Conservation (phyloP, 2,113 vertebrate species). For the Trichechus manatus region DNA sequence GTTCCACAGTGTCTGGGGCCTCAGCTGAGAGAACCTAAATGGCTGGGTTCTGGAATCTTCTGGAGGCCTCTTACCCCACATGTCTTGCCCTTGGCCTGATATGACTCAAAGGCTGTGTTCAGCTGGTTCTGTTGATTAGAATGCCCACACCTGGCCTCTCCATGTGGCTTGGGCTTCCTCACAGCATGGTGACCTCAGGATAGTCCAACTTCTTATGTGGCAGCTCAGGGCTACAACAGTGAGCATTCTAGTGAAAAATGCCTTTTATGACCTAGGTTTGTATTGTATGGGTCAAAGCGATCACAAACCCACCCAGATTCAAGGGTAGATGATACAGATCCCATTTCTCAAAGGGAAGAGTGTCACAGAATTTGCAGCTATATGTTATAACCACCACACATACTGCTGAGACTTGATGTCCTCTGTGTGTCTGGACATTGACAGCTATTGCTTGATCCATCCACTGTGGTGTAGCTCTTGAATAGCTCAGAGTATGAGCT, state of each 20-base stretch:
- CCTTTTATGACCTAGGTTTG: neutral
- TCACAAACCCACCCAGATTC: neutral
- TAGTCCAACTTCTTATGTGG: fast-evolving
- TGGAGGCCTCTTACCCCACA: neutral
- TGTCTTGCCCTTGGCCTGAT: neutral
- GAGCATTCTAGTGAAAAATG: neutral
- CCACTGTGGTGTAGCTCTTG: neutral
- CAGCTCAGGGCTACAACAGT: neutral
- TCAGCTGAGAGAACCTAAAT: neutral
- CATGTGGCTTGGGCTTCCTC: neutral
- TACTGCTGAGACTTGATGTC: neutral
- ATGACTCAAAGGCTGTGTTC: neutral
- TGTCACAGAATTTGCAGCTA: neutral
- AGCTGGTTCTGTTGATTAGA: neutral
- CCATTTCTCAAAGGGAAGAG: neutral
- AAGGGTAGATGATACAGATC: too few species aligned
- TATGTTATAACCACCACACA: neutral
- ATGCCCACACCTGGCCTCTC: fast-evolving
- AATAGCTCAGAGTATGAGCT: neutral
- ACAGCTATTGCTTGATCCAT: neutral
- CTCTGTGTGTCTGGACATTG: neutral
- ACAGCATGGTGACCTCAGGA: too few species aligned
- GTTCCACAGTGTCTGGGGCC: neutral
- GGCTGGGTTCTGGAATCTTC: neutral
- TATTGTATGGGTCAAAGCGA: neutral